Conservation (phyloP, 2,797 vertebrate genomes). For the Melanotaenia maccullochi region DNA sequence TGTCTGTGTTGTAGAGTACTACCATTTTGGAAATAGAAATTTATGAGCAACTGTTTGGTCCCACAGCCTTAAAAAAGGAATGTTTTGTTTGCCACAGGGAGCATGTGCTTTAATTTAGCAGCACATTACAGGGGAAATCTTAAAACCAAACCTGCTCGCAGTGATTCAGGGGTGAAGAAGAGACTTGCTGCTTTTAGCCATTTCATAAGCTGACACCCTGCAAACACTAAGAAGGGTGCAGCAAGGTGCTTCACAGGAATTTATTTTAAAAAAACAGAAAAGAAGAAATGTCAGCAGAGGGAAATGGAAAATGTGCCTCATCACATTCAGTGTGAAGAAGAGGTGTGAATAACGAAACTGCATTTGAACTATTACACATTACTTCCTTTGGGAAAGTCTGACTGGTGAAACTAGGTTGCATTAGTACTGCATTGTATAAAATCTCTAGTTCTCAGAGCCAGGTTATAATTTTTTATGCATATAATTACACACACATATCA, state of each 20-base stretch:
- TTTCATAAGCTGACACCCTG: constrained; percentile 65
- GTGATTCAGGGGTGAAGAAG: constrained; percentile 42
- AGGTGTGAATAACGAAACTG: constrained; percentile 44
- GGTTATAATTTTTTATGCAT: constrained; percentile 2
- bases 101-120: constrained; percentile 60
- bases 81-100: constrained; percentile 35
- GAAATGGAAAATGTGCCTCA: constrained; percentile 48
- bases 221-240: constrained; percentile 37
- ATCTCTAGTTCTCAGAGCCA: constrained; percentile 18
- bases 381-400: constrained; percentile 43
- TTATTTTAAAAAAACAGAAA: not conserved
- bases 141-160: constrained; percentile 49
- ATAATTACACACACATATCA: constrained; percentile 3
- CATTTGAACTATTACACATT: constrained; percentile 45
- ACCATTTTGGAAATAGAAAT: not conserved
- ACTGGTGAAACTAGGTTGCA: constrained; percentile 28
- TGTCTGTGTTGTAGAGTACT: not conserved
- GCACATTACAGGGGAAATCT: constrained; percentile 50
- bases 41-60: constrained; percentile 13
- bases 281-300: constrained; percentile 40
- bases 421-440: constrained; percentile 24
- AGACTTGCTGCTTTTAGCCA: constrained; percentile 51
- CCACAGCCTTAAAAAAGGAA: constrained; percentile 32
- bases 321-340: constrained; percentile 42
- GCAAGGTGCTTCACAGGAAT: constrained; percentile 38